phyloP scores from a whole-genome alignment of 2,113 vertebrate species.

The Spermophilus dauricus region DNA sequence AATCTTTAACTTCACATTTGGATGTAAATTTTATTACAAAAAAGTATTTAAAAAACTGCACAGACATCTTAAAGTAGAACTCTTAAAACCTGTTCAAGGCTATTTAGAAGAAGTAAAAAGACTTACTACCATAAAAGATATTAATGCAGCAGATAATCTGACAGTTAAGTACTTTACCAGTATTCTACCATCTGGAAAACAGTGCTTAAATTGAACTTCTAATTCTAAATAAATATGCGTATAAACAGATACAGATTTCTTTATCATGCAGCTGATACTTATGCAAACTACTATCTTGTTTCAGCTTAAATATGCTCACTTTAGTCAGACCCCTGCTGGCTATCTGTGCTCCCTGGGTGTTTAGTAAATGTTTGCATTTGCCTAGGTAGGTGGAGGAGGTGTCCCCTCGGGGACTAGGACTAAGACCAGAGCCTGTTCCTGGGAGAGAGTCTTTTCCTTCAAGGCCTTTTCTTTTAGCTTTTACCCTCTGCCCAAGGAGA shows the following conservation, averaged over 20 bases:
- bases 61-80: neutral
- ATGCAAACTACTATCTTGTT: neutral
- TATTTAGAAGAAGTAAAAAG: neutral
- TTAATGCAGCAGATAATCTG: neutral
- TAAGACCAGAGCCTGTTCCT: neutral
- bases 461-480: neutral
- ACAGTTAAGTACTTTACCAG: conserved; percentile 1
- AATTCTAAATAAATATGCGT: conserved; percentile 9
- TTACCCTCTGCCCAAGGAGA: neutral
- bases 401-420: neutral
- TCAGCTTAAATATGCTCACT: neutral
- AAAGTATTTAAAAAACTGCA: neutral
- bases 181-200: neutral
- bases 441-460: neutral
- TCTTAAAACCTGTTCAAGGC: neutral
- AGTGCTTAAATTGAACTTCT: neutral
- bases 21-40: neutral
- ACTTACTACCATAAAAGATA: neutral
- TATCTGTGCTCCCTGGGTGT: neutral
- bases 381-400: neutral
- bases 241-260: neutral
- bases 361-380: neutral
- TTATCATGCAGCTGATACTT: neutral
- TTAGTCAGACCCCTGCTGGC: neutral
- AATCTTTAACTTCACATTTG: conserved; percentile 46